Percentiles rank a stretch among this genome's conserved stretches.
Evolutionary conservation across 2,888 invertebrate genomes (phyloP).

Genomic region (Nomada flava): DNA sequence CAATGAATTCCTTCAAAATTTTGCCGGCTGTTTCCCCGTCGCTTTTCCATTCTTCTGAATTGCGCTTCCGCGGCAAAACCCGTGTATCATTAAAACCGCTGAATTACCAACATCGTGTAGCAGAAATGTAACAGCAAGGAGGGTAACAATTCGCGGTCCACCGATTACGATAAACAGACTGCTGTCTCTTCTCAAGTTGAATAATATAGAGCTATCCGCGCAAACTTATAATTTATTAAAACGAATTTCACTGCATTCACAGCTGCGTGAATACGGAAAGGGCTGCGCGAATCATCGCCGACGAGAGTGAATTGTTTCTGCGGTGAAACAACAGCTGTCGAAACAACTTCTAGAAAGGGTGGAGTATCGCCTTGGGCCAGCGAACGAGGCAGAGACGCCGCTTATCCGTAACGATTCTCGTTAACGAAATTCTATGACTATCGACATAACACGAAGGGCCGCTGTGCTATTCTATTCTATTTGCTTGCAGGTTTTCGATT

Average conservation of each 20-base stretch:
- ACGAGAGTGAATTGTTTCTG: constrained; percentile 9
- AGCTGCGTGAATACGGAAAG: neutral
- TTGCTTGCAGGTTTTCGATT: neutral
- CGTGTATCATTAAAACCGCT: neutral
- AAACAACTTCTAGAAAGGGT: constrained; percentile 21
- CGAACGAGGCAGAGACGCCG: constrained; percentile 10
- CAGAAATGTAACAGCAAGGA: neutral
- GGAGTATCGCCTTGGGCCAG: neutral
- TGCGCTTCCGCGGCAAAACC: too few species aligned
- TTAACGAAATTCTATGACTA: constrained; percentile 38
- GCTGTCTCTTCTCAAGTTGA: too few species aligned
- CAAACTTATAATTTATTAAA: too few species aligned
- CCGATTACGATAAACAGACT: neutral
- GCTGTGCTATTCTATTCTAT: neutral
- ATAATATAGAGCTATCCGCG: too few species aligned
- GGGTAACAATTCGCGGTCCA: neutral
- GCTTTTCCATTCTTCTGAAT: neutral
- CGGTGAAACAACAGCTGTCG: constrained; percentile 16
- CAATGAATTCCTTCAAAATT: constrained; percentile 29
- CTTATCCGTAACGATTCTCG: constrained; percentile 40
- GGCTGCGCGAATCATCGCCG: neutral
- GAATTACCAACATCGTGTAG: neutral
- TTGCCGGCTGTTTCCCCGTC: neutral
- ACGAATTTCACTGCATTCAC: too few species aligned
- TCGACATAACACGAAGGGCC: constrained; percentile 13